Evolutionary conservation across 1,140 invertebrate genomes (phyloP).

Genomic region (Ephestia elutella): DNA sequence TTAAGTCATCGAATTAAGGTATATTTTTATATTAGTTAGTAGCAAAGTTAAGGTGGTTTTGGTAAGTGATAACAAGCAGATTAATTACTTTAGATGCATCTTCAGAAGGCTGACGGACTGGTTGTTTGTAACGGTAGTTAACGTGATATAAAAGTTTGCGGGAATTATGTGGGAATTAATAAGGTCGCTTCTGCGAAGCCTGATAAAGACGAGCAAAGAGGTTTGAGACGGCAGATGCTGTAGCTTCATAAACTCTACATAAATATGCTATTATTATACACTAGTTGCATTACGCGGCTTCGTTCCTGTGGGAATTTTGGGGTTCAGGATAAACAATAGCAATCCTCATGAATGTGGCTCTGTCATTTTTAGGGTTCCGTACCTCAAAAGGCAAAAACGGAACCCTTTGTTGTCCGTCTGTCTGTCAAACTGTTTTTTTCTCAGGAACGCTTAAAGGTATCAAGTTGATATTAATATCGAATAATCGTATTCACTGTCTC

Average conservation of each 20-base stretch:
- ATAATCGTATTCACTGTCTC: no score
- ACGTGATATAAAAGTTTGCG: conserved; percentile 18
- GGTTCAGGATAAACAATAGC: no score
- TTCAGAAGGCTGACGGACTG: conserved; percentile 20
- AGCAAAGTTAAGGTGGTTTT: conserved; percentile 4
- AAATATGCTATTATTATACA: no score
- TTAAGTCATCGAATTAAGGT: not conserved
- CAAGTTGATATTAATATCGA: no score
- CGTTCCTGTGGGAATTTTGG: no score
- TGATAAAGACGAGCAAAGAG: not conserved
- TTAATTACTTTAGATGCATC: conserved; percentile 22
- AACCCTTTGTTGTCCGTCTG: no score
- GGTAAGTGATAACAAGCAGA: conserved; percentile 21
- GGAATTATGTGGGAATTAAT: conserved; percentile 19
- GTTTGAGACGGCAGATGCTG: conserved; percentile 2
- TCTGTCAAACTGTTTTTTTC: no score
- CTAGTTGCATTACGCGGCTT: no score
- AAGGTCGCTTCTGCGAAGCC: conserved; percentile 13
- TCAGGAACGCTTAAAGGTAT: no score
- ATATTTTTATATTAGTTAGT: not conserved
- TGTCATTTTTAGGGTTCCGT: no score
- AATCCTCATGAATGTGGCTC: no score
- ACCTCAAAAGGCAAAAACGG: no score
- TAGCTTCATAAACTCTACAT: not conserved
- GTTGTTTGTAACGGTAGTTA: conserved; percentile 7